Conservation (phyloP, 2,888 invertebrate genomes). For the Euzophera pinguis region DNA sequence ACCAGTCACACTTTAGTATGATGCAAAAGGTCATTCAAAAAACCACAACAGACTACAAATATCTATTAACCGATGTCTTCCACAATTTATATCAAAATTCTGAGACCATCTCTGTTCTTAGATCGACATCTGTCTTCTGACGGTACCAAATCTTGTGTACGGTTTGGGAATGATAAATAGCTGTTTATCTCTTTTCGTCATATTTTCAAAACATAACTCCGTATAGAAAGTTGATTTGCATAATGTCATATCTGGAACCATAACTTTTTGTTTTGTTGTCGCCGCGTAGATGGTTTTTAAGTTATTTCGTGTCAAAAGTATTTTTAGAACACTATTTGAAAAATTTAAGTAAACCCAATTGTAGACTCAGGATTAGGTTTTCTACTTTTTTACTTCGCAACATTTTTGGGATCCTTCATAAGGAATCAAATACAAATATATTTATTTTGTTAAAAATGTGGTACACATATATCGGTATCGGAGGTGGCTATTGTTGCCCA, state of each 20-base stretch:
- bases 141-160: background rate
- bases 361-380: too few species aligned
- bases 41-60: background rate
- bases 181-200: background rate
- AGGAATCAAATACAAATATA: too few species aligned
- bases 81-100: background rate
- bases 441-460: too few species aligned
- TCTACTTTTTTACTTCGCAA: too few species aligned
- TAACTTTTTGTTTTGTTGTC: constrained; percentile 3
- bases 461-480: too few species aligned
- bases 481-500: too few species aligned
- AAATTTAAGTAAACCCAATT: too few species aligned
- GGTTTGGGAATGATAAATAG: background rate
- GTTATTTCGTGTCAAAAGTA: background rate
- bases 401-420: too few species aligned
- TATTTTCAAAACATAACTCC: constrained; percentile 5
- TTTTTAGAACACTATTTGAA: background rate
- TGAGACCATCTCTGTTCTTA: background rate
- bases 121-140: background rate
- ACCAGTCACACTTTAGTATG: too few species aligned
- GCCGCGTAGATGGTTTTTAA: background rate
- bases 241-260: background rate
- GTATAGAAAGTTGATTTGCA: constrained; percentile 8
- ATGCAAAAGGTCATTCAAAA: too few species aligned
- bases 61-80: background rate